These are phyloP conservation scores for Hymenochirus boettgeri DNA, from an alignment of 2,113 vertebrate genomes.

Conservation along the genomic window DNA sequence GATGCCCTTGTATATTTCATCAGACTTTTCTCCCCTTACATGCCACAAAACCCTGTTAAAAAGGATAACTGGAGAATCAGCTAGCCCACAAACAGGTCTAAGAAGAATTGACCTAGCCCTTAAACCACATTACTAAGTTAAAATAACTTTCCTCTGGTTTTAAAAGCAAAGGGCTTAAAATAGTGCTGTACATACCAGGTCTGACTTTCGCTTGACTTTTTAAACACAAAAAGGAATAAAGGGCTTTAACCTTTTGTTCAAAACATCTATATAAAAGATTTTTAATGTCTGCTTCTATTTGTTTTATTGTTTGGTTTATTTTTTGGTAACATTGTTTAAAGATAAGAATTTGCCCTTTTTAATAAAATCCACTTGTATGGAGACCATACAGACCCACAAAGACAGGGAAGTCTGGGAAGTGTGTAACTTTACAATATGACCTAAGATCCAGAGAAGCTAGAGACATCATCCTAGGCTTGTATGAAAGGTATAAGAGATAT, in stretches of 20 bases:
- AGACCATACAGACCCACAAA: too few species aligned
- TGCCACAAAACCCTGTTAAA: not conserved
- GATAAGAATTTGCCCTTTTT: too few species aligned
- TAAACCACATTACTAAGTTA: not conserved
- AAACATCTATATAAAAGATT: conserved; percentile 5
- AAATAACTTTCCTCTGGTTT: conserved; percentile 1
- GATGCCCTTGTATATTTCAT: too few species aligned
- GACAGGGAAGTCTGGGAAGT: too few species aligned
- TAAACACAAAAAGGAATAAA: not conserved
- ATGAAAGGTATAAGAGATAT: too few species aligned
- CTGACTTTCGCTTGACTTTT: not conserved
- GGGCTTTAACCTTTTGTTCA: conserved; percentile 5
- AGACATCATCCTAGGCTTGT: too few species aligned
- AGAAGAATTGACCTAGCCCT: conserved; percentile 20
- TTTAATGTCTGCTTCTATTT: conserved; percentile 23
- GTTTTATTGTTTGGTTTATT: too few species aligned
- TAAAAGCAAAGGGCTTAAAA: not conserved
- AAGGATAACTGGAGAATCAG: conserved; percentile 29
- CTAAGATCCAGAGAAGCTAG: too few species aligned
- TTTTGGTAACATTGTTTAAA: too few species aligned
- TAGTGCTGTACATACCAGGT: not conserved
- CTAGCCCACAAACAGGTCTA: conserved; percentile 20
- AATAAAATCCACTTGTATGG: too few species aligned
- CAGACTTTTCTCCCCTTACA: too few species aligned
- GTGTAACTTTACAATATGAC: too few species aligned